These are phyloP conservation scores for Smutsia temminckii DNA, from an alignment of 2,797 vertebrate species.

Conservation along the genomic window DNA sequence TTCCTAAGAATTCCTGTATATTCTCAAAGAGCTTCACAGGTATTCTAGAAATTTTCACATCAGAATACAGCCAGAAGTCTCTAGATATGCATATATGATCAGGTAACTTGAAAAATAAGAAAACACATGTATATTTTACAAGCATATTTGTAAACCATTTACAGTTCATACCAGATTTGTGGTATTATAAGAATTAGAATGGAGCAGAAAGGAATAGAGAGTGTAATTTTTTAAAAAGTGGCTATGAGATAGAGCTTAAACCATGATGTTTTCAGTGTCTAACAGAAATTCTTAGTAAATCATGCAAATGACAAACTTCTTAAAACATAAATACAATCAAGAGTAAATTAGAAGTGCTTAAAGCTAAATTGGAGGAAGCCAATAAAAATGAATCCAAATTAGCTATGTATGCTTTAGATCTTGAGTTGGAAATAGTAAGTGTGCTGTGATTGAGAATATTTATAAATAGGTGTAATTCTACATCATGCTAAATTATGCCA, in stretches of 20 bases:
- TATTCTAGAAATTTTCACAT: neutral
- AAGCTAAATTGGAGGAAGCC: neutral
- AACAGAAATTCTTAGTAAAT: neutral
- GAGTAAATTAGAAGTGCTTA: slow-evolving; percentile 17
- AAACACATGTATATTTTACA: neutral
- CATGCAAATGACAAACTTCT: slow-evolving; percentile 24
- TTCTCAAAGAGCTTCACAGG: neutral
- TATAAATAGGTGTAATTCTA: neutral
- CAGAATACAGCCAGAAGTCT: neutral
- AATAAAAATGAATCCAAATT: neutral
- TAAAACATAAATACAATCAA: slow-evolving; percentile 32
- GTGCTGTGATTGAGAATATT: neutral
- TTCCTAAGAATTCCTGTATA: neutral
- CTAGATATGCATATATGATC: neutral
- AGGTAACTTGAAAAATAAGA: neutral
- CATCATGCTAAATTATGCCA: neutral
- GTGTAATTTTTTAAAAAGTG: neutral
- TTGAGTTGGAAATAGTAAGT: neutral
- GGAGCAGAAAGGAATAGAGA: neutral
- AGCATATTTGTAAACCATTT: neutral
- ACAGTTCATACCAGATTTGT: neutral
- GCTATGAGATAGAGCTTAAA: neutral
- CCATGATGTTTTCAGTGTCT: neutral
- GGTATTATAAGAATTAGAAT: neutral
- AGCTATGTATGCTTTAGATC: neutral